Percentiles rank a stretch among this genome's conserved stretches.
phyloP scores from a whole-genome alignment of 1,140 invertebrate species.

The Maniola jurtina region DNA sequence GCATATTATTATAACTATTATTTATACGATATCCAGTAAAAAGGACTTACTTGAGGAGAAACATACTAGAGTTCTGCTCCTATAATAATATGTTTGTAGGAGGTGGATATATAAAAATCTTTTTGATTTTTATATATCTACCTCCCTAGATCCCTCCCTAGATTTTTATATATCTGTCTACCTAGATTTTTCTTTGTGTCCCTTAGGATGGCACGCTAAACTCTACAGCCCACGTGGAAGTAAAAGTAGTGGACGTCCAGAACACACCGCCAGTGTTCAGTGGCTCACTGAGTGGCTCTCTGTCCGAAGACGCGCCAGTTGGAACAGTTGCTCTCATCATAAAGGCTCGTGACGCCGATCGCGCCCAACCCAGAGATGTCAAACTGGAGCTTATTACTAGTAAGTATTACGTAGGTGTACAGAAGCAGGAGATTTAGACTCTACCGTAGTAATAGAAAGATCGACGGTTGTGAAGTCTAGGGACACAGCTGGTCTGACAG shows the following conservation, averaged over 20 bases:
- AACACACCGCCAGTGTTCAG: constrained; percentile 90
- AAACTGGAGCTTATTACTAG: constrained; percentile 89
- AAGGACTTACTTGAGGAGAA: not conserved
- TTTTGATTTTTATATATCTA: too few species aligned
- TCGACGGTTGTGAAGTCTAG: too few species aligned
- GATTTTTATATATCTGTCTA: too few species aligned
- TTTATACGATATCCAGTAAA: not conserved
- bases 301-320: constrained; percentile 91
- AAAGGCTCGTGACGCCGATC: constrained; percentile 90
- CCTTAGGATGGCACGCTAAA: constrained; percentile 88
- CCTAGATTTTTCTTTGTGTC: constrained; percentile 12
- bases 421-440: too few species aligned
- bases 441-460: too few species aligned
- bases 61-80: too few species aligned
- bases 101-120: too few species aligned
- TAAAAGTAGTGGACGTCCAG: constrained; percentile 90
- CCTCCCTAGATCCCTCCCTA: too few species aligned
- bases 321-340: constrained; percentile 90
- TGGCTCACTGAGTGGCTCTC: constrained; percentile 87
- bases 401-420: constrained; percentile 79
- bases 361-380: constrained; percentile 87
- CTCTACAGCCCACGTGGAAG: constrained; percentile 85
- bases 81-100: too few species aligned
- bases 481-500: too few species aligned
- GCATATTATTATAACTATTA: not conserved